phyloP scores from a whole-genome alignment of 1,140 invertebrate species.

The Drosophila sp. region DNA sequence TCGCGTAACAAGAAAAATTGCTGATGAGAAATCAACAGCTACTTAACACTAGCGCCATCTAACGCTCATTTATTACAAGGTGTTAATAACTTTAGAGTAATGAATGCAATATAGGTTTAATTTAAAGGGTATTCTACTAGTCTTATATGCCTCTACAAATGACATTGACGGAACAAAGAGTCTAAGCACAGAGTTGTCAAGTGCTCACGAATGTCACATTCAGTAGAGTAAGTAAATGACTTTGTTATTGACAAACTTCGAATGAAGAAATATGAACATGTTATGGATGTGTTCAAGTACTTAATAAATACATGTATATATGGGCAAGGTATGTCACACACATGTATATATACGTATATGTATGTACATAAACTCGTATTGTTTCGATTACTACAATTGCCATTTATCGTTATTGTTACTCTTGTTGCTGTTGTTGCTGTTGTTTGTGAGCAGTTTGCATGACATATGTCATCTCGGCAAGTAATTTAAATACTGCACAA shows the following conservation, averaged over 20 bases:
- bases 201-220: slow-evolving; percentile 37
- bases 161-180: background rate
- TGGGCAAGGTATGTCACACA: background rate
- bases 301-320: slow-evolving; percentile 10
- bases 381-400: slow-evolving; percentile 35
- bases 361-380: slow-evolving; percentile 27
- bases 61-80: no score
- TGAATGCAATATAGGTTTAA: no score
- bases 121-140: slow-evolving; percentile 3
- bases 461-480: slow-evolving; percentile 75
- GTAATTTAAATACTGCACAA: slow-evolving; percentile 77
- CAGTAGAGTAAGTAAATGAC: slow-evolving; percentile 25
- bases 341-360: background rate
- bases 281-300: background rate
- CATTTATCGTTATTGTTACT: slow-evolving; percentile 19
- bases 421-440: slow-evolving; percentile 20
- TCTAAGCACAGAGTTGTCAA: slow-evolving; percentile 1
- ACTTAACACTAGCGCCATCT: no score
- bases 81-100: no score
- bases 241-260: slow-evolving; percentile 39
- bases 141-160: background rate
- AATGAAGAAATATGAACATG: slow-evolving; percentile 2
- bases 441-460: slow-evolving; percentile 62
- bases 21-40: no score
- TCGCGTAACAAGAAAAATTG: no score